Conservation (phyloP, 2,888 invertebrate species). For the Rutpela maculata region DNA sequence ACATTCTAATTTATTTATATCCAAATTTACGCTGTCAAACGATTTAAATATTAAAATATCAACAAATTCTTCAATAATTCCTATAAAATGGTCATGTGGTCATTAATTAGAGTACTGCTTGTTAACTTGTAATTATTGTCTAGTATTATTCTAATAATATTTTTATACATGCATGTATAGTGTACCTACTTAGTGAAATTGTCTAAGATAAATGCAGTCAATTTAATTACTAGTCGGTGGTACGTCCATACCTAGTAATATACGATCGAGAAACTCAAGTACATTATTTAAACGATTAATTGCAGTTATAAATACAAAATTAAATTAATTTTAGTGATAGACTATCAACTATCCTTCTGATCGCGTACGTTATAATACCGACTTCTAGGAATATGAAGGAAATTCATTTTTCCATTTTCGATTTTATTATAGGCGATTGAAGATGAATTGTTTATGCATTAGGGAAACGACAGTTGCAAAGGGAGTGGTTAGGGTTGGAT, state of each 20-base stretch:
- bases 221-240: background rate
- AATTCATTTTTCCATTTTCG: conserved; percentile 38
- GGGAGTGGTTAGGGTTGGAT: conserved; percentile 63
- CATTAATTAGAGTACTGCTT: background rate
- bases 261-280: background rate
- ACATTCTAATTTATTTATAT: too few species aligned
- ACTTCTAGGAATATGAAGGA: conserved; percentile 28
- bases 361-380: background rate
- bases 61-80: too few species aligned
- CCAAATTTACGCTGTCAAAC: too few species aligned
- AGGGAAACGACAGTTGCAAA: conserved; percentile 63
- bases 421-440: conserved; percentile 36
- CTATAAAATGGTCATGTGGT: too few species aligned
- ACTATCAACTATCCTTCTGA: background rate
- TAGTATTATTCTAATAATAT: background rate
- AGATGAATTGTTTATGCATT: conserved; percentile 64
- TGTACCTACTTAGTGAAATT: background rate
- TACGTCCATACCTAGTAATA: background rate
- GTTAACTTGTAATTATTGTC: background rate
- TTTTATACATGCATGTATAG: background rate
- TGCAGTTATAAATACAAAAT: conserved; percentile 24
- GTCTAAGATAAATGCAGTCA: background rate
- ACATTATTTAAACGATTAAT: conserved; percentile 30
- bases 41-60: too few species aligned
- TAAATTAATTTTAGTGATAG: conserved; percentile 30